Evolutionary conservation across 2,113 vertebrate genomes (phyloP).

Genomic region (Rhizomys pruinosus): DNA sequence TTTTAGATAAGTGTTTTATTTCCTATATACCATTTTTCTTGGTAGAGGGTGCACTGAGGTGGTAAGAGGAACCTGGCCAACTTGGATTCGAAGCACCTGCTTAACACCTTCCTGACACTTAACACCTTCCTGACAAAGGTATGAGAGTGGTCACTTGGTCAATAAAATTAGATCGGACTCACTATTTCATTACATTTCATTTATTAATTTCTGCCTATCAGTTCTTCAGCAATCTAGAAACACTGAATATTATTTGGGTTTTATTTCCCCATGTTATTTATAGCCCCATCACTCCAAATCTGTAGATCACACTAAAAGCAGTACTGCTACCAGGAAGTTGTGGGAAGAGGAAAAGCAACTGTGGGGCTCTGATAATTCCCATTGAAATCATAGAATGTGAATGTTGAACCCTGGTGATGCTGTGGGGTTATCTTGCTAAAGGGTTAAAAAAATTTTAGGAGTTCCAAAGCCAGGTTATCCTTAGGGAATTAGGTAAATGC

Average conservation of each 20-base stretch:
- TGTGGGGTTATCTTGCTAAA: not conserved
- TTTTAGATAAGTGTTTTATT: not conserved
- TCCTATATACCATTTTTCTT: not conserved
- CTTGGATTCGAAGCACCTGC: conserved; percentile 4
- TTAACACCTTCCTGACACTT: not conserved
- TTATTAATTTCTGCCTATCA: not conserved
- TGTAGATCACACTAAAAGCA: not conserved
- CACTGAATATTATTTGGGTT: not conserved
- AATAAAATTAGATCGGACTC: not conserved
- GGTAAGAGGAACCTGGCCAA: not conserved
- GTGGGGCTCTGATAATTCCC: not conserved
- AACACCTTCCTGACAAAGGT: not conserved
- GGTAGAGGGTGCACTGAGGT: too few species aligned
- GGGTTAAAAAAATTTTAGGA: not conserved
- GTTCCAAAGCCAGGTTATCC: not conserved
- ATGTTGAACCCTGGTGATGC: not conserved
- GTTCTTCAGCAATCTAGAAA: not conserved
- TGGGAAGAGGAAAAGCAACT: not conserved
- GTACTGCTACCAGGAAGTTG: not conserved
- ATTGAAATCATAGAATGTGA: not conserved
- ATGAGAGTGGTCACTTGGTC: not conserved
- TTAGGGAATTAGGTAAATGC: not conserved
- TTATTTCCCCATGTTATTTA: not conserved
- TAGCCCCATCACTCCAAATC: not conserved
- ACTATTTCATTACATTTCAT: not conserved